Conservation (phyloP, 2,888 invertebrate species). For the Tenodera sinensis region DNA sequence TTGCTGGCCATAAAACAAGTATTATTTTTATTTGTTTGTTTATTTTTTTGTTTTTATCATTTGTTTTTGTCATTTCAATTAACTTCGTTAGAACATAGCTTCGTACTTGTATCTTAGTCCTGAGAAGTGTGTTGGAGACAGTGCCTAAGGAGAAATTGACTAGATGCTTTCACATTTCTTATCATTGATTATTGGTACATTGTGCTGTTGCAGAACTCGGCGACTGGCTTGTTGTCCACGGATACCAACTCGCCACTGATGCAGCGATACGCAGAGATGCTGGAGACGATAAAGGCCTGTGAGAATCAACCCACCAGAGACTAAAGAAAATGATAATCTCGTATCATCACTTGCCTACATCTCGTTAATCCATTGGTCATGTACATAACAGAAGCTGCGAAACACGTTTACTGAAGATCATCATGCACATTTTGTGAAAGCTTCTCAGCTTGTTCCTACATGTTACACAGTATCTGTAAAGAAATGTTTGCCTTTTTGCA, state of each 20-base stretch:
- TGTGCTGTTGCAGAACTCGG: constrained; percentile 45
- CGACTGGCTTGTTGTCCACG: constrained; percentile 45
- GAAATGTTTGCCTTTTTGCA: not conserved
- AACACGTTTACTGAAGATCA: not conserved
- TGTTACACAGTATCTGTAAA: not conserved
- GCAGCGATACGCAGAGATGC: constrained; percentile 1
- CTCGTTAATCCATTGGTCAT: not conserved
- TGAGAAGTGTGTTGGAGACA: too few relatives aligned
- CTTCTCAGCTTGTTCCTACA: not conserved
- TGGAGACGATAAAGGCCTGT: constrained; percentile 2
- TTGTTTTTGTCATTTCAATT: too few relatives aligned
- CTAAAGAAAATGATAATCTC: not conserved
- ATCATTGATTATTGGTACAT: too few relatives aligned
- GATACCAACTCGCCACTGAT: constrained; percentile 32
- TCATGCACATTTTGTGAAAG: not conserved
- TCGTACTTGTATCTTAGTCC: too few relatives aligned
- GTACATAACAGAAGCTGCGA: too few relatives aligned
- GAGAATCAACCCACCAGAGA: not conserved
- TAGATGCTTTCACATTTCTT: too few relatives aligned
- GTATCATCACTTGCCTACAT: not conserved
- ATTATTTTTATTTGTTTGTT: too few relatives aligned
- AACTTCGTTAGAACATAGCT: too few relatives aligned
- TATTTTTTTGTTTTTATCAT: too few relatives aligned
- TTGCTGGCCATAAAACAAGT: too few relatives aligned
- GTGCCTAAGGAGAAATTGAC: too few relatives aligned